Percentiles rank a stretch among this genome's conserved stretches.
These are phyloP conservation scores for Falco berigora DNA, from an alignment of 2,797 vertebrate species.

Conservation along the genomic window DNA sequence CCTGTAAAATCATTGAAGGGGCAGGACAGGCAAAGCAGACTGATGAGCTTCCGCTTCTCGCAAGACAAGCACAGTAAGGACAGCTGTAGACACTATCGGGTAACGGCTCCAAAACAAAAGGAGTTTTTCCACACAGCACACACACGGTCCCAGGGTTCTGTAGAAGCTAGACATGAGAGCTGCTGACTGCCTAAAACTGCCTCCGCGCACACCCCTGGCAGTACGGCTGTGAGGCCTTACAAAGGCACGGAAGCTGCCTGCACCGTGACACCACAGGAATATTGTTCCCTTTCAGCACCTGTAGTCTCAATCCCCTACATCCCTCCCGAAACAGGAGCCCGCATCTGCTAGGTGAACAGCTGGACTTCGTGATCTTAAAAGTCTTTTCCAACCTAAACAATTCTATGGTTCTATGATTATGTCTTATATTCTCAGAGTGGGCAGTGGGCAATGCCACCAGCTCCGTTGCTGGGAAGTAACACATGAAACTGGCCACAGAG, in stretches of 20 bases:
- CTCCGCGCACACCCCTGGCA: rapidly evolving
- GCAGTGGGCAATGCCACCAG: rapidly evolving
- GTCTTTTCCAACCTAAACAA: too few species aligned
- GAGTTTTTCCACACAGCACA: neutral
- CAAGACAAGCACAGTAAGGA: neutral
- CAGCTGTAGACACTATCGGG: rapidly evolving
- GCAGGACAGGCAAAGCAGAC: neutral
- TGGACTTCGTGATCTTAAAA: too few species aligned
- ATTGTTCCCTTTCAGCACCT: neutral
- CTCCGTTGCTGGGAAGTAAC: too few species aligned
- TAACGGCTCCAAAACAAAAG: neutral
- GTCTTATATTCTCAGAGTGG: neutral
- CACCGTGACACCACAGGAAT: rapidly evolving
- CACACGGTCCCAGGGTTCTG: neutral
- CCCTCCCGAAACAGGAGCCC: neutral
- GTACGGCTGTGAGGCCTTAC: rapidly evolving
- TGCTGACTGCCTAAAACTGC: rapidly evolving
- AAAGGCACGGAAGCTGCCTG: neutral
- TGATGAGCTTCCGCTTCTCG: neutral
- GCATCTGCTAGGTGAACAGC: too few species aligned
- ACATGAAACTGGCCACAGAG: neutral
- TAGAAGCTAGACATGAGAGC: neutral
- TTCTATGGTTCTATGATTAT: neutral
- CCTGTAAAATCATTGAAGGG: neutral
- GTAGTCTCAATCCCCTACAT: neutral